Conservation (phyloP, 2,797 vertebrate species). For the Naso thynnoides region DNA sequence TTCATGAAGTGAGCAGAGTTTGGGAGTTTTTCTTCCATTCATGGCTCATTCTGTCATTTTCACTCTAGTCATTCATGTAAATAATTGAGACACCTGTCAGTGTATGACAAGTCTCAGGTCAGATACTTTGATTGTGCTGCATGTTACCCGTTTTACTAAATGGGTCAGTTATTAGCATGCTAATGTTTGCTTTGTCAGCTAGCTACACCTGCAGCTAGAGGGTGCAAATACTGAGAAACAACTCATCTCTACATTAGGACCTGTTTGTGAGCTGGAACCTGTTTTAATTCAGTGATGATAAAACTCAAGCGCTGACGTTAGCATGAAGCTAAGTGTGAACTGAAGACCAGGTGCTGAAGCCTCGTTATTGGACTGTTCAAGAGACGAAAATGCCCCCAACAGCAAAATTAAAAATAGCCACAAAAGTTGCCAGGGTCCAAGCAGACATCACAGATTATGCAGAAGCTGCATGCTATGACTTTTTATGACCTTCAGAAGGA, state of each 20-base stretch:
- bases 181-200: neutral
- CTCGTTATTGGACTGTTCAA: too few relatives aligned
- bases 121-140: too few relatives aligned
- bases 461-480: too few relatives aligned
- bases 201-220: neutral
- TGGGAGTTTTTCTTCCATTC: constrained; percentile 1
- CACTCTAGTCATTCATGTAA: neutral
- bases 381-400: too few relatives aligned
- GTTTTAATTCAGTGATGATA: neutral
- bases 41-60: neutral
- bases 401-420: too few relatives aligned
- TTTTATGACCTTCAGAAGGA: too few relatives aligned
- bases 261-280: neutral
- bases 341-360: neutral
- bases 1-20: neutral
- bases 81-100: neutral
- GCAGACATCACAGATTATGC: too few relatives aligned
- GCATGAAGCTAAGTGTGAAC: neutral
- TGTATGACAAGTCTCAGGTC: too few relatives aligned
- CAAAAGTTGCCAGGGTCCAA: too few relatives aligned
- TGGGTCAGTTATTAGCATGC: neutral
- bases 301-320: neutral
- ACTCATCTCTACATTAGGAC: neutral
- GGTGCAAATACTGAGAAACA: neutral
- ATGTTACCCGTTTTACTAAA: too few relatives aligned